Percentiles rank a stretch among this genome's conserved stretches.
phyloP scores from a whole-genome alignment of 2,113 vertebrate species.

The Barbus barbus region DNA sequence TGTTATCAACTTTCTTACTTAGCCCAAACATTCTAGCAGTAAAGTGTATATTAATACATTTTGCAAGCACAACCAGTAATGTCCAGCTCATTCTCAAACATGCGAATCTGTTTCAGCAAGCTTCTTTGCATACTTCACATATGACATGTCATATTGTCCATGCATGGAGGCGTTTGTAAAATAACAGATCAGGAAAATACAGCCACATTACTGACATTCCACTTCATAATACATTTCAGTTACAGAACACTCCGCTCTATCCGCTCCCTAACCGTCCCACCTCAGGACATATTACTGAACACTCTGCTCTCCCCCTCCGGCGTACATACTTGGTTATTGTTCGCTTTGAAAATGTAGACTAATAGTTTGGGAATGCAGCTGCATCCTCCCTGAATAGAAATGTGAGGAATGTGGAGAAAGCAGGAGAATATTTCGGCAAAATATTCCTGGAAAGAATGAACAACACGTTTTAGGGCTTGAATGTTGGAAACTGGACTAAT shows the following conservation, averaged over 20 bases:
- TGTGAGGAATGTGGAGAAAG: not conserved
- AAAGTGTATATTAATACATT: too few relatives aligned
- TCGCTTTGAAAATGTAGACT: not conserved
- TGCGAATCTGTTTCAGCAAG: not conserved
- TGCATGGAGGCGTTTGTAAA: not conserved
- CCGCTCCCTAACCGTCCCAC: not conserved
- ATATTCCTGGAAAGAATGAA: slow-evolving; percentile 49
- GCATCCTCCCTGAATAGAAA: slow-evolving; percentile 20
- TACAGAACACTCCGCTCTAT: slow-evolving; percentile 19
- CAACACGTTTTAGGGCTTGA: not conserved
- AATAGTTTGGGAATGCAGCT: slow-evolving; percentile 47
- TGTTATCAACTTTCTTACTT: too few relatives aligned
- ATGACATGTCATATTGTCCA: not conserved
- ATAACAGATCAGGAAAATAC: not conserved
- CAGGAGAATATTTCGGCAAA: not conserved
- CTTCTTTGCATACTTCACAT: slow-evolving; percentile 5
- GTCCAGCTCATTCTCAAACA: too few relatives aligned
- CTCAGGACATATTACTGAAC: too few relatives aligned
- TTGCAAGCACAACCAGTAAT: too few relatives aligned
- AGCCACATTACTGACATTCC: slow-evolving; percentile 26
- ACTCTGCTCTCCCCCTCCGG: not conserved
- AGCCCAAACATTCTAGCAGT: too few relatives aligned
- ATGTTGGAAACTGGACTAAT: slow-evolving; percentile 10
- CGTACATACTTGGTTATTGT: not conserved
- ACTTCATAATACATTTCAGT: not conserved